A percentile compares a stretch with the other conserved stretches of the same genome.
These are phyloP conservation scores for Tenrec ecaudatus DNA, from an alignment of 2,113 vertebrate species.

Conservation along the genomic window DNA sequence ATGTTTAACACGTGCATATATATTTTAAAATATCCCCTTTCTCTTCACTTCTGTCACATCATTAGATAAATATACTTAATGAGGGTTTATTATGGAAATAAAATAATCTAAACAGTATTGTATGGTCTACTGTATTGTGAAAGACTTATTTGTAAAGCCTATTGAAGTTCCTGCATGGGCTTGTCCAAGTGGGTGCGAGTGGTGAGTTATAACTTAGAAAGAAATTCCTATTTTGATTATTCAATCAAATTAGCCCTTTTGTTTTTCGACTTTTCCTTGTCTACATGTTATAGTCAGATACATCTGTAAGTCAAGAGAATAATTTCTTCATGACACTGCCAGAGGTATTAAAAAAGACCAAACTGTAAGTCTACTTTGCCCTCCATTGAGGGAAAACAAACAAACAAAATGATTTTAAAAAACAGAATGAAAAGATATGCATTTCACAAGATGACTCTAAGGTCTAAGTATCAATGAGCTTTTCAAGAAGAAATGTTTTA, in stretches of 20 bases:
- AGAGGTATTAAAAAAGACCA: constrained; percentile 59
- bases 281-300: constrained; percentile 34
- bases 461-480: constrained; percentile 21
- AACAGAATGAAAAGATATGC: not conserved
- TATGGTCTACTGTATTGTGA: constrained; percentile 63
- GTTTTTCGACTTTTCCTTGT: constrained; percentile 4
- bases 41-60: constrained; percentile 61
- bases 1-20: constrained; percentile 69
- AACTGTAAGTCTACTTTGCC: constrained; percentile 72
- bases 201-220: constrained; percentile 75
- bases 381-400: not conserved
- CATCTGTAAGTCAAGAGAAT: constrained; percentile 56
- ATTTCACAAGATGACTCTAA: constrained; percentile 2
- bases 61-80: constrained; percentile 75
- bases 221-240: constrained; percentile 79
- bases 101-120: constrained; percentile 72
- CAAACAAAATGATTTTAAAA: not conserved
- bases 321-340: constrained; percentile 32
- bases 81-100: constrained; percentile 76
- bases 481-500: constrained; percentile 50
- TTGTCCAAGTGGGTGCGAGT: constrained; percentile 75
- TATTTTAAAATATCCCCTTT: constrained; percentile 72
- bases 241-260: constrained; percentile 55
- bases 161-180: constrained; percentile 78
- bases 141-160: constrained; percentile 79